Evolutionary conservation across 2,797 vertebrate genomes (phyloP), one percentile per base, ranked within the genome.

Genomic region (Naso thynnoides): DNA sequence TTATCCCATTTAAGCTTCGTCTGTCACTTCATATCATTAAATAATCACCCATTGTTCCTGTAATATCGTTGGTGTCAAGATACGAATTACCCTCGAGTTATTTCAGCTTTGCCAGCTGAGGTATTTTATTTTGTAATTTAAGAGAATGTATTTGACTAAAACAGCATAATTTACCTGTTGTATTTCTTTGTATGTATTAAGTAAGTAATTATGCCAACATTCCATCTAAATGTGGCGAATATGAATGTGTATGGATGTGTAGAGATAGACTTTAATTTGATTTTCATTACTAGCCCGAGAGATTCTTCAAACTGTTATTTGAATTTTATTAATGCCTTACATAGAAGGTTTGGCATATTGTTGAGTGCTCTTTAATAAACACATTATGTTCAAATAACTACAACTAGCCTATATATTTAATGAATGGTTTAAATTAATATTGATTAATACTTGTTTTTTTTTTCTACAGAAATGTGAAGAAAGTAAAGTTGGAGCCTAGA

Each of bases 381-480:
- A n/a, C n/a, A n/a, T n/a, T n/a, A n/a, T n/a, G n/a, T n/a, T n/a
- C n/a, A n/a, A n/a, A n/a, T n/a, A n/a, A n/a, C n/a, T n/a, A n/a
- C n/a, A n/a, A n/a, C n/a, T n/a, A n/a, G n/a, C n/a, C n/a, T n/a
- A n/a, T n/a, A n/a, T 52, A 15, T 44, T 29, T 8, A 2, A 14
- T 19, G 1, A 29, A n/a, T 52, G 27, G 8, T 31, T 65, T 9
- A 47, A 29, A 24, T 53, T 8, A 41, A 19, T n/a, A 23, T 15
- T 36, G 6, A 31, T 50, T 8, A 36, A 27, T 26, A 3, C 39
- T 47, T 19, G 14, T 23, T 23, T 67, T 50, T 58, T 19, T 59
- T 58, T 19, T 59, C 59, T 26, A 63, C n/a, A 75, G 39, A 62
- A 45, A 68, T 73, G 3, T 44, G 21, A 71, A 41, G 18, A 62